Evolutionary conservation across 23 tunicate species (phyloP).

Genomic region (Styela clava): DNA sequence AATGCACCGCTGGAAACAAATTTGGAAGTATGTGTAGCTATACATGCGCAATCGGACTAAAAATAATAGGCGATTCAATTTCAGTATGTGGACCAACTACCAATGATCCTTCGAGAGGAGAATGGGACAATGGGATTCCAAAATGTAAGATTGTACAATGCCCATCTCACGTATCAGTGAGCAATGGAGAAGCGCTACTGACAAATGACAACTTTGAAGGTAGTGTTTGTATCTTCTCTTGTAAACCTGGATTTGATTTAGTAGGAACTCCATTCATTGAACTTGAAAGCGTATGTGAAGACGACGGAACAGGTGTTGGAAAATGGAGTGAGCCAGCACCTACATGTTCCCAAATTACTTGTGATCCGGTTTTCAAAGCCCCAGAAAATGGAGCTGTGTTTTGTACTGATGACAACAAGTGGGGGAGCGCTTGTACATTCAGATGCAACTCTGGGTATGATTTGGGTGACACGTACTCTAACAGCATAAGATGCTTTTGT

Average conservation of each 20-base stretch:
- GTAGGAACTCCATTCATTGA: not conserved
- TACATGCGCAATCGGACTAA: conserved; percentile 31
- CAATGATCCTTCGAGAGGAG: not conserved
- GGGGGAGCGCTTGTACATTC: not conserved
- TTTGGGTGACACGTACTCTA: not conserved
- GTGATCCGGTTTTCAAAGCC: not conserved
- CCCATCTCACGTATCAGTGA: not conserved
- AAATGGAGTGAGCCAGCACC: not conserved
- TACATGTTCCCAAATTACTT: not conserved
- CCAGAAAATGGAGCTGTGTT: not conserved
- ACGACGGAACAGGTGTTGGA: not conserved
- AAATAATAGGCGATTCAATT: conserved; percentile 15
- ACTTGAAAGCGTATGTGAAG: not conserved
- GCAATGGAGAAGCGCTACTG: conserved; percentile 3
- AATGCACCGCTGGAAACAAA: conserved; percentile 33
- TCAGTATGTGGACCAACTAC: not conserved
- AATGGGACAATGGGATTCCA: conserved; percentile 8
- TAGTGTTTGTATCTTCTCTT: conserved; percentile 9
- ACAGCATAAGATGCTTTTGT: not conserved
- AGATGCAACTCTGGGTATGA: not conserved
- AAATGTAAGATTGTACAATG: conserved; percentile 13
- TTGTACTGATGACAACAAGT: not conserved
- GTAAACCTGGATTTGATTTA: conserved; percentile 16
- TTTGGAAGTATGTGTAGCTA: conserved; percentile 42
- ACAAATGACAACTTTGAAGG: not conserved